A percentile compares a stretch with the other conserved stretches of the same genome.
Evolutionary conservation across 2,797 vertebrate species (phyloP).

Genomic region (Lindbergichthys nudifrons): DNA sequence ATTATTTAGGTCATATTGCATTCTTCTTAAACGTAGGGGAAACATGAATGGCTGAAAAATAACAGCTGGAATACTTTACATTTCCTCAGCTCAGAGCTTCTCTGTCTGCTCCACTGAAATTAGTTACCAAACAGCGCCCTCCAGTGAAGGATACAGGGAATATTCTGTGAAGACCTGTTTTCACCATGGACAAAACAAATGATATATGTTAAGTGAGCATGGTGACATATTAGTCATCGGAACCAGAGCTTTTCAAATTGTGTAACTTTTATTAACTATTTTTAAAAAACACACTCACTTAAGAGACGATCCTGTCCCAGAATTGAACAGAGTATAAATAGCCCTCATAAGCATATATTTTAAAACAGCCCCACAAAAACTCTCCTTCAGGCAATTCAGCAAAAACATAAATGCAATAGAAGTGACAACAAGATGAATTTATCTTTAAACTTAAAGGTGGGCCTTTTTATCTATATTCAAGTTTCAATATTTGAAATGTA

Average conservation of each 20-base stretch:
- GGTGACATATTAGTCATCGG: constrained; percentile 27
- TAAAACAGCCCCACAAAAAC: background rate
- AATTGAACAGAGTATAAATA: background rate
- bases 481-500: no score
- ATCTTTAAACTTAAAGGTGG: no score
- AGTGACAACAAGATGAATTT: no score
- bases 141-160: constrained; percentile 55
- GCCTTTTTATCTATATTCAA: no score
- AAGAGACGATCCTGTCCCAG: background rate
- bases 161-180: background rate
- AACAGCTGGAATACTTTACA: constrained; percentile 9
- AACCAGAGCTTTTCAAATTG: background rate
- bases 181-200: background rate
- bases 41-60: constrained; percentile 8
- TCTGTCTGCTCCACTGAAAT: constrained; percentile 34
- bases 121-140: constrained; percentile 79
- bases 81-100: constrained; percentile 18
- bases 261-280: constrained; percentile 15
- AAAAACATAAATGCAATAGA: constrained; percentile 8
- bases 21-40: constrained; percentile 2
- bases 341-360: background rate
- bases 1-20: background rate
- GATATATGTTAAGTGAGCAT: background rate
- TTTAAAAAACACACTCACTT: constrained; percentile 6
- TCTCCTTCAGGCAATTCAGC: background rate